Evolutionary conservation across 2,888 invertebrate genomes (phyloP).

Genomic region (Zaprionus obscuricornis): DNA sequence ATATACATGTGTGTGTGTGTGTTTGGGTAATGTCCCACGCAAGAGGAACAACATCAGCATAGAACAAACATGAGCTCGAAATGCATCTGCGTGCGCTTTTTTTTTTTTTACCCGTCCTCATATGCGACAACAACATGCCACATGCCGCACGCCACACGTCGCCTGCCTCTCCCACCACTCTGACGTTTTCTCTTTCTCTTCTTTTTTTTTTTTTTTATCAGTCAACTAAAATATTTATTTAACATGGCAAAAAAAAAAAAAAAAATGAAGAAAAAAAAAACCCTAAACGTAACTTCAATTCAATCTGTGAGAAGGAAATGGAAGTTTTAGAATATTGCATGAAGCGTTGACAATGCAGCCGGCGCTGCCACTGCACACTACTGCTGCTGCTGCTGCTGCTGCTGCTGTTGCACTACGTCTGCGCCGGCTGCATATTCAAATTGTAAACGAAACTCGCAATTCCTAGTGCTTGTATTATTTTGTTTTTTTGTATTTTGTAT

Average conservation of each 20-base stretch:
- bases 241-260: slow-evolving; percentile 28
- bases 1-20: slow-evolving; percentile 2
- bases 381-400: slow-evolving; percentile 23
- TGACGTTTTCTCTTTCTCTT: slow-evolving; percentile 7
- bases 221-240: slow-evolving; percentile 57
- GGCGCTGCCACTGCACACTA: neutral
- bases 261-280: slow-evolving; percentile 3
- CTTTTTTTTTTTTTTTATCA: slow-evolving; percentile 8
- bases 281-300: slow-evolving; percentile 7
- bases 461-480: slow-evolving; percentile 6
- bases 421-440: slow-evolving; percentile 53
- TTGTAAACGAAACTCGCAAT: slow-evolving; percentile 54
- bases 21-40: slow-evolving; percentile 22
- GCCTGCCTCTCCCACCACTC: neutral
- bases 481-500: slow-evolving; percentile 30
- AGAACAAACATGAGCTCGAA: slow-evolving; percentile 60
- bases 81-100: slow-evolving; percentile 70
- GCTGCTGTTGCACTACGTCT: slow-evolving; percentile 9
- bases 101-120: slow-evolving; percentile 43
- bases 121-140: too few species aligned
- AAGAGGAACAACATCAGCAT: slow-evolving; percentile 42
- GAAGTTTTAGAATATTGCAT: slow-evolving; percentile 15
- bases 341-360: neutral
- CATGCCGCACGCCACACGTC: too few species aligned
- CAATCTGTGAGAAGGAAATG: neutral